Evolutionary conservation across 2,113 vertebrate genomes (phyloP), one percentile per base, ranked within the genome.

Genomic region (Alces alces): DNA sequence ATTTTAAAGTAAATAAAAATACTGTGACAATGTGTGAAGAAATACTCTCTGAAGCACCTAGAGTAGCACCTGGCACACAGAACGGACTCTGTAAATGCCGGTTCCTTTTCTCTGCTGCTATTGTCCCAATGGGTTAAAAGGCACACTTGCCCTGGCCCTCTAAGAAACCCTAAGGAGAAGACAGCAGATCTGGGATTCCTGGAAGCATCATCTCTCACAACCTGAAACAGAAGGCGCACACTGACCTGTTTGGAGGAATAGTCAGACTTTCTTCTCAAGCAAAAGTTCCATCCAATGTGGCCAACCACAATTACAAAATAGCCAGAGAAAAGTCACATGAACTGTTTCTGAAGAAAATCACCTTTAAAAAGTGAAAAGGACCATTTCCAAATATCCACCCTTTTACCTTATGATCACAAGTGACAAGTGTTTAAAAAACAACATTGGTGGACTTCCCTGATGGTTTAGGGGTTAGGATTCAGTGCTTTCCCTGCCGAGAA

Each of bases 101-200:
- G 30, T 5, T 43, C 73, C 50, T 27, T 7, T 50, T 43, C 57
- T 52, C 27, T 17, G 14, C 23, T 43, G 25, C 6, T 13, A 6
- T 0, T 5, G 27, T 33, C 45, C 33, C 19, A 7, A 0, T 1
- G 27, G 17, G 61, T 27, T 27, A 30, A 91, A n/a, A 43, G 43
- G 55, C 4, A 19, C 0, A 1, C 2, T 7, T 0, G 1, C 19
- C 79, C 88, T 23, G 21, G 86, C 21, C 39, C 11, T 43, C 60
- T n/a, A 52, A 15, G 23, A 47, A 95, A 47, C 23, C 28, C 57
- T 17, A 1, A 6, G n/a, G 36, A 76, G 54, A 64, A 57, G 54
- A 84, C 28, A 39, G 55, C 6, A 52, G 47, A 28, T 60, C 3
- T 1, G 15, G 45, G 23, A 23, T 28, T 30, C 58, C 39, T 47